Conservation (phyloP, 2,113 vertebrate species). For the Dunckerocampus dactyliophorus region DNA sequence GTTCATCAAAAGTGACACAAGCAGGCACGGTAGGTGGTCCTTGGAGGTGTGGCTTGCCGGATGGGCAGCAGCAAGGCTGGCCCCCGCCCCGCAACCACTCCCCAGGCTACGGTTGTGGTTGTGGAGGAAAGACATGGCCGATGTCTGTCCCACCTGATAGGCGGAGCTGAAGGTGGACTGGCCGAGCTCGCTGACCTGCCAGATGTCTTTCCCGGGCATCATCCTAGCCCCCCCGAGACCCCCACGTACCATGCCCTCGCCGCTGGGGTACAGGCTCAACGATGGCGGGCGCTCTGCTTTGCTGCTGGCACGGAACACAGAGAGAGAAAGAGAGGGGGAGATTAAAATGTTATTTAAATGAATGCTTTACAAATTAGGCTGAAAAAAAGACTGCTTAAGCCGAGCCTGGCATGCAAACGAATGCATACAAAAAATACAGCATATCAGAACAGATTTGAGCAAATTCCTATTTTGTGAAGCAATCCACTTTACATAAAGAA, state of each 20-base stretch:
- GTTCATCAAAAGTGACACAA: constrained; percentile 48
- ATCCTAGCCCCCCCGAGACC: constrained; percentile 88
- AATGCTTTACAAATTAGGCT: too few species aligned
- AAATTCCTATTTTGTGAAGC: not conserved
- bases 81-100: constrained; percentile 40
- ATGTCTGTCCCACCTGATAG: constrained; percentile 89
- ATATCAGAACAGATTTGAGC: not conserved
- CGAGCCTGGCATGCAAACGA: constrained; percentile 7
- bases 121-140: constrained; percentile 23
- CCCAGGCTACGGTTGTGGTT: constrained; percentile 18
- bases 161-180: constrained; percentile 86
- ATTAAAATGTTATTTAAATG: not conserved
- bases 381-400: not conserved
- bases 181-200: constrained; percentile 91
- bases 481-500: not conserved
- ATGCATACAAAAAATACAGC: not conserved
- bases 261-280: constrained; percentile 88
- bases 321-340: constrained; percentile 5
- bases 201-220: constrained; percentile 86
- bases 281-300: constrained; percentile 94
- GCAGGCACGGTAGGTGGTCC: constrained; percentile 47
- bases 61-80: too few species aligned
- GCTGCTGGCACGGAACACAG: constrained; percentile 65
- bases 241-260: constrained; percentile 96
- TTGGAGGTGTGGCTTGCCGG: constrained; percentile 38